These are phyloP conservation scores for Spodoptera frugiperda DNA, from an alignment of 1,140 invertebrate species.

Conservation along the genomic window DNA sequence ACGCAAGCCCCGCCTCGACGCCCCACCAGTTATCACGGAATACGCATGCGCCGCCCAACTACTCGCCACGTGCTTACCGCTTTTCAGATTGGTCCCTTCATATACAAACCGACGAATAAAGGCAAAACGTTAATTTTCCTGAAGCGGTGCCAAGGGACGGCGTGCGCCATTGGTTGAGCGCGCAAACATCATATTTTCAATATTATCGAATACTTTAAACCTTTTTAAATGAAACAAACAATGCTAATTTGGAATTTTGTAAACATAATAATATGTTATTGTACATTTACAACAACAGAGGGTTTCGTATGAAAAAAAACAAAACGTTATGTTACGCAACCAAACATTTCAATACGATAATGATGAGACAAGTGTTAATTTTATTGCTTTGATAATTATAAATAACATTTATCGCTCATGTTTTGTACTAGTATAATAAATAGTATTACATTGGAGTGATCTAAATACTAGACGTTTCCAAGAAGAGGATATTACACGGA, in stretches of 20 bases:
- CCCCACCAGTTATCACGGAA: constrained; percentile 55
- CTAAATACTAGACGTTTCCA: not conserved
- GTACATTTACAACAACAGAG: constrained; percentile 3
- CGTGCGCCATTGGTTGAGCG: constrained; percentile 59
- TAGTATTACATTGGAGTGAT: not conserved
- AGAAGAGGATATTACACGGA: not conserved
- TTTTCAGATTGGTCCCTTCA: constrained; percentile 79
- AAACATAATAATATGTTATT: not conserved
- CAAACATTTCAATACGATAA: not conserved
- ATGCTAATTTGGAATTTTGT: constrained; percentile 20
- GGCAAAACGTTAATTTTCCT: constrained; percentile 68
- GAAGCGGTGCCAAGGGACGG: constrained; percentile 64
- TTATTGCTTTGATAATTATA: constrained; percentile 27
- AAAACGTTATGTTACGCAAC: constrained; percentile 15
- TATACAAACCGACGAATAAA: constrained; percentile 63
- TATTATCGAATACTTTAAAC: constrained; percentile 25
- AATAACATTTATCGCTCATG: constrained; percentile 29
- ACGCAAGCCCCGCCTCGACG: constrained; percentile 67
- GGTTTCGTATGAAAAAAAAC: not conserved
- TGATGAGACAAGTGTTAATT: constrained; percentile 6
- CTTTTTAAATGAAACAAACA: constrained; percentile 25
- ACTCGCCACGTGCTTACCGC: constrained; percentile 59
- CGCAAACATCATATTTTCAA: constrained; percentile 22
- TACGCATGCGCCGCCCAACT: constrained; percentile 70
- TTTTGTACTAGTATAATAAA: not conserved